Evolutionary conservation across 2,888 invertebrate species (phyloP).

Genomic region (Dicranocentrus wangi): DNA sequence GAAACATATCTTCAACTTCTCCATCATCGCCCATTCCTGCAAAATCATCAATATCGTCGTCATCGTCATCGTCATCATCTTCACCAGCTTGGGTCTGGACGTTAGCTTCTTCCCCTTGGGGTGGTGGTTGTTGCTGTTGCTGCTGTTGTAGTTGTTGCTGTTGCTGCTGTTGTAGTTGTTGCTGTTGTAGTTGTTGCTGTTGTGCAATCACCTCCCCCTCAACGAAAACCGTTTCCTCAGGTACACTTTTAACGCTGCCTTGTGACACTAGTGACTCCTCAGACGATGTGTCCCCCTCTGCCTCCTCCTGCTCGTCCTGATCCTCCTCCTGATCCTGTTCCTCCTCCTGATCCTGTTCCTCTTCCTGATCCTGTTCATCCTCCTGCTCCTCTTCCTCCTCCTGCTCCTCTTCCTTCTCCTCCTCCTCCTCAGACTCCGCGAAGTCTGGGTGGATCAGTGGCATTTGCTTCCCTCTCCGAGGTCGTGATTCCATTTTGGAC

Average conservation of each 20-base stretch:
- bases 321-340: conserved; percentile 23
- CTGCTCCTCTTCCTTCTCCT: background rate
- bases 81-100: too few relatives aligned
- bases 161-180: too few relatives aligned
- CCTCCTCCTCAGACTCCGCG: conserved; percentile 6
- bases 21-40: background rate
- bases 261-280: too few relatives aligned
- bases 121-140: too few relatives aligned
- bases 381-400: background rate
- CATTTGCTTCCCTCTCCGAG: conserved; percentile 29
- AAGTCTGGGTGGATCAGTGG: background rate
- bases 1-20: conserved; percentile 16
- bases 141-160: too few relatives aligned
- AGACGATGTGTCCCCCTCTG: background rate
- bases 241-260: background rate
- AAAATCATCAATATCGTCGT: background rate
- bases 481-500: conserved; percentile 7
- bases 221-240: too few relatives aligned
- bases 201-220: background rate
- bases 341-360: background rate
- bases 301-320: background rate
- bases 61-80: background rate
- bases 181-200: too few relatives aligned
- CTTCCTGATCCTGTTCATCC: conserved; percentile 6
- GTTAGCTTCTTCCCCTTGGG: too few relatives aligned